Conservation (phyloP, 2,888 invertebrate genomes). For the Troides helena region DNA sequence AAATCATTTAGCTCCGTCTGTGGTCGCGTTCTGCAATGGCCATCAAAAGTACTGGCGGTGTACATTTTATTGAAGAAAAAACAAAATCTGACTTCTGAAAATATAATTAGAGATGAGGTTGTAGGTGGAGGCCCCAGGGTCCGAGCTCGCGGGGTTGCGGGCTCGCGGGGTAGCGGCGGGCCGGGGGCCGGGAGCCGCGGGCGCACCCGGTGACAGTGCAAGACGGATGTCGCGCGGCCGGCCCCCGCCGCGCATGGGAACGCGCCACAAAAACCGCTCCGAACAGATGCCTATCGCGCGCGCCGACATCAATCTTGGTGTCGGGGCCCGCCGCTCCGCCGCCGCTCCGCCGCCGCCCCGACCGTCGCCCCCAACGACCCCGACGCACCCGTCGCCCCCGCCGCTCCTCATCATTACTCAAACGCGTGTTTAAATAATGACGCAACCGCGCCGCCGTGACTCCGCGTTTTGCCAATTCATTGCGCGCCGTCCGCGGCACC, state of each 20-base stretch:
- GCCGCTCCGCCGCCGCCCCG: conserved; percentile 1
- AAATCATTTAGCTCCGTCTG: too few relatives aligned
- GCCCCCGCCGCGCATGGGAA: conserved; percentile 23
- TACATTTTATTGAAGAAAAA: too few relatives aligned
- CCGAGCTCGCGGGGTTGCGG: background rate
- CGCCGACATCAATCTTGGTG: conserved; percentile 30
- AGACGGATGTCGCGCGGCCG: conserved; percentile 7
- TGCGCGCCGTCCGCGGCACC: conserved; percentile 5
- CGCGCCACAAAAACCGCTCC: conserved; percentile 14
- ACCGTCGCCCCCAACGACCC: background rate
- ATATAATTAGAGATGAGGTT: too few relatives aligned
- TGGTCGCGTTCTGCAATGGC: too few relatives aligned
- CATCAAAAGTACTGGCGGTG: too few relatives aligned
- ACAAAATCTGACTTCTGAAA: too few relatives aligned
- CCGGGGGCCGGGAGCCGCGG: background rate
- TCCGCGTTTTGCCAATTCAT: conserved; percentile 18
- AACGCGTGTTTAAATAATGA: conserved; percentile 22
- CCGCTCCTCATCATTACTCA: conserved; percentile 24
- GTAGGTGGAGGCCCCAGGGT: background rate
- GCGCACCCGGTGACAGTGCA: conserved; percentile 14
- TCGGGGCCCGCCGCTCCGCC: conserved; percentile 1
- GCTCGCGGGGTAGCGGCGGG: background rate
- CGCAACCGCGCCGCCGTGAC: conserved; percentile 13
- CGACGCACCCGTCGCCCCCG: background rate
- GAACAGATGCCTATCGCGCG: conserved; percentile 31